Evolutionary conservation across 1,140 invertebrate genomes (phyloP), one percentile per base, ranked within the genome.

Genomic region (Brachionus paranguensis): DNA sequence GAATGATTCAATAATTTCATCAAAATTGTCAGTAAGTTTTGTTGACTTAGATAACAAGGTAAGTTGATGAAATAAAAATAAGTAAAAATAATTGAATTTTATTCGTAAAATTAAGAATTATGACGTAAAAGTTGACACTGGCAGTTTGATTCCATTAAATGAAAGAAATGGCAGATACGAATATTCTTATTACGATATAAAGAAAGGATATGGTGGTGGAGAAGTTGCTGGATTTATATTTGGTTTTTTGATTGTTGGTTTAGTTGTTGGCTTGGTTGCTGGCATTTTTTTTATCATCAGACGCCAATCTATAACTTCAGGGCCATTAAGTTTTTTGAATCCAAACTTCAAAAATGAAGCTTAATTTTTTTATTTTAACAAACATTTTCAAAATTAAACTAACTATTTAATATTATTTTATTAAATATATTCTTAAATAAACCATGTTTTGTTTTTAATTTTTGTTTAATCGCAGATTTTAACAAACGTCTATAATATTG

Each of bases 301-400:
- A 45, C 17, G 53, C 14, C 53, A 81, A 68, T 10, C 47, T 14
- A 11, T 81, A 6, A 17, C 20, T 27, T 47, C 41, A n/a, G 78
- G 78, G 0, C 78, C 50, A 68, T 47, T 81, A n/a, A 81, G 64
- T 45, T 81, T 81, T 68, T 64, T 81, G 10, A 81, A 81, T 68
- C 78, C 78, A 37, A 81, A 81, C 60, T 81, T 64, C 29, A 60
- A 68, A 29, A 24, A 33, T 17, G n/a, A 64, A 12, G 72, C 45
- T 12, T 76, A 29, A 76, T 37, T 29, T 47, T 12, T 47, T 27
- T 33, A 37, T 64, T 64, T 10, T 17, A n/a, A 47, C 41, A 55
- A 55, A 55, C 10, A 78, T 7, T 37, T 37, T 37, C 33, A 78
- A 47, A 24, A 24, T 53, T 55, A 27, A 43, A 37, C 6, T 6